A percentile compares a stretch with the other conserved stretches of the same genome.
phyloP scores from a whole-genome alignment of 2,888 invertebrate species.

The Dusona sp. region DNA sequence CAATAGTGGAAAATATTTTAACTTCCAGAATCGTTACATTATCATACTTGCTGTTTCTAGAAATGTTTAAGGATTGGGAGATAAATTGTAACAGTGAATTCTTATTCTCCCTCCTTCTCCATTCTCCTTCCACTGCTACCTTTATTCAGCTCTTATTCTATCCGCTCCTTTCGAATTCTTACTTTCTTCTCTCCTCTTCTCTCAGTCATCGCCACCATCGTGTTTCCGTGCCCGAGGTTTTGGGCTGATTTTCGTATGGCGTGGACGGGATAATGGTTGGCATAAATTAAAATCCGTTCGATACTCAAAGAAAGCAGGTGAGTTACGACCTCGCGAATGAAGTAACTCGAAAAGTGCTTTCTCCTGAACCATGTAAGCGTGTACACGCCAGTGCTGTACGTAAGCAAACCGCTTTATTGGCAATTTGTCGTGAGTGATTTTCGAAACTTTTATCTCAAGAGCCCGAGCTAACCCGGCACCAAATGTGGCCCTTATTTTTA shows the following conservation, averaged over 20 bases:
- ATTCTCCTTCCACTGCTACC: neutral
- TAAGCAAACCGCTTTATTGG: conserved; percentile 73
- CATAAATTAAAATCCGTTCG: conserved; percentile 80
- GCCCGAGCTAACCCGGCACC: neutral
- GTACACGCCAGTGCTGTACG: conserved; percentile 17
- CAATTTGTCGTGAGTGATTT: conserved; percentile 77
- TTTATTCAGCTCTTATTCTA: neutral
- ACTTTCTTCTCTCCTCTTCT: neutral
- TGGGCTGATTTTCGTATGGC: conserved; percentile 9
- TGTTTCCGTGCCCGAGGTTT: conserved; percentile 7
- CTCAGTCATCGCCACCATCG: no score
- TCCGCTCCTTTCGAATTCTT: neutral
- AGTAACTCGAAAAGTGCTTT: conserved; percentile 74
- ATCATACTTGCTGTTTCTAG: no score
- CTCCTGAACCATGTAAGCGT: conserved; percentile 14
- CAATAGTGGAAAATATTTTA: neutral
- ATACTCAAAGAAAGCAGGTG: conserved; percentile 80
- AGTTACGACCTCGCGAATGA: conserved; percentile 77
- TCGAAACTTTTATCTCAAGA: conserved; percentile 74
- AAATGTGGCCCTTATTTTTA: conserved; percentile 37
- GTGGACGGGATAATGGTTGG: conserved; percentile 77
- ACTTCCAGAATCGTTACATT: no score
- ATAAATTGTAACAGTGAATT: neutral
- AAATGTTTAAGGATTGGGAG: neutral
- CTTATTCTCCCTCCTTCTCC: neutral